Base-by-base conservation (phyloP, 2,888 invertebrate species). In the Hesperia comma region DNA sequence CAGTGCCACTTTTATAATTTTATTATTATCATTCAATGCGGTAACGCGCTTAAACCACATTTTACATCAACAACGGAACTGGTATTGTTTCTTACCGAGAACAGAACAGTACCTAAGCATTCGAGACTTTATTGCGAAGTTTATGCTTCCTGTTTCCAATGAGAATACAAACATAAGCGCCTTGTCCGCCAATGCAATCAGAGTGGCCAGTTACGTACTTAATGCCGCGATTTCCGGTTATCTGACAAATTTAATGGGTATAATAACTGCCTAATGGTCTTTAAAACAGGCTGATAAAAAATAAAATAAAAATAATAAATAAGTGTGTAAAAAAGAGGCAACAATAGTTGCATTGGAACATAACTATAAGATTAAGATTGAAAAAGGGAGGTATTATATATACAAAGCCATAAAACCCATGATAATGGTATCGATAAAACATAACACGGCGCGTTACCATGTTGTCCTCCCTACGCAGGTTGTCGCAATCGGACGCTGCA, bases 81-180 rank as follows among this genome's bases (percentile, higher is more conserved):
- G 81, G 87, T 86, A 90, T 92, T 92, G 92, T 92, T 88, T 87
- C 83, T 79, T 91, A 90, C 90, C 80, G 75, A 88, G 87, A 88
- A 88, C 70, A 60, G 75, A 75, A 74, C 86, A 79, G 83, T 83
- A n/a, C n/a, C n/a, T n/a, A 81, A 79, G 81, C 78, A 84, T 80
- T 84, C 84, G 86, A 88, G 88, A 90, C 87, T 85, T 83, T 85
- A 80, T 81, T 79, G 77, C 85, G 84, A 84, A 85, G 83, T 88
- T 85, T 79, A 84, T 79, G 84, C 89, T 91, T 92, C 91, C 92
- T 92, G 91, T 90, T 91, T 88, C 88, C 85, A 91, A 86, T 87
- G 81, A 81, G 83, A 88, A 86, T 84, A 86, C 87, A 90, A 91
- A 90, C 91, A 89, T 71, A 70, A 61, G 46, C 67, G 71, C 74